Conservation (phyloP, 2,797 vertebrate species). For the Yasuhikotakia modesta region DNA sequence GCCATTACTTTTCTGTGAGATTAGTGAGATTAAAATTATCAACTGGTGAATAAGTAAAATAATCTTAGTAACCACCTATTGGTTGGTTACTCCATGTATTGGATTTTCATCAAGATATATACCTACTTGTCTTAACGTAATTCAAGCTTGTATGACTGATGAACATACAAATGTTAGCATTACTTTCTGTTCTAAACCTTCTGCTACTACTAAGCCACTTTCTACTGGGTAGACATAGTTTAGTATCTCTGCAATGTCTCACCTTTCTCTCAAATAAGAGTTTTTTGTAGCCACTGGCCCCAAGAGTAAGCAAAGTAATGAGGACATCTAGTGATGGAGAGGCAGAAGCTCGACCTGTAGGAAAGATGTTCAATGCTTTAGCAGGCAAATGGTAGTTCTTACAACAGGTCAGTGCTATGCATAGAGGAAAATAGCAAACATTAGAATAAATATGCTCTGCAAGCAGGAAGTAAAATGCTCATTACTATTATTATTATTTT, state of each 20-base stretch:
- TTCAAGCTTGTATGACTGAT: not conserved
- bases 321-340: conserved; percentile 94
- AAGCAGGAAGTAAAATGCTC: not conserved
- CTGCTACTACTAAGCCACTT: not conserved
- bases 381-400: too few species aligned
- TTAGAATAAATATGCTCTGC: not conserved
- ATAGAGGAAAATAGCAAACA: not conserved
- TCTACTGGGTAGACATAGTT: not conserved
- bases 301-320: conserved; percentile 92
- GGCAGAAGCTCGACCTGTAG: conserved; percentile 90
- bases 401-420: too few species aligned
- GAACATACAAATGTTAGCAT: not conserved
- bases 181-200: not conserved
- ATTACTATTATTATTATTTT: too few species aligned
- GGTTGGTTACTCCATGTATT: too few species aligned
- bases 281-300: conserved; percentile 88
- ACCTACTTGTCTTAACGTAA: not conserved
- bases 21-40: not conserved
- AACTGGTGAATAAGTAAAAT: not conserved
- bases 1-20: not conserved
- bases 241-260: conserved; percentile 48
- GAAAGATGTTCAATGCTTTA: not conserved
- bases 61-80: not conserved
- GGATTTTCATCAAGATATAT: not conserved
- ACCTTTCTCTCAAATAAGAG: conserved; percentile 94